Percentiles rank a stretch among this genome's conserved stretches.
These are phyloP conservation scores for Saimiri boliviensis DNA, from an alignment of 2,113 vertebrate genomes.

Conservation along the genomic window DNA sequence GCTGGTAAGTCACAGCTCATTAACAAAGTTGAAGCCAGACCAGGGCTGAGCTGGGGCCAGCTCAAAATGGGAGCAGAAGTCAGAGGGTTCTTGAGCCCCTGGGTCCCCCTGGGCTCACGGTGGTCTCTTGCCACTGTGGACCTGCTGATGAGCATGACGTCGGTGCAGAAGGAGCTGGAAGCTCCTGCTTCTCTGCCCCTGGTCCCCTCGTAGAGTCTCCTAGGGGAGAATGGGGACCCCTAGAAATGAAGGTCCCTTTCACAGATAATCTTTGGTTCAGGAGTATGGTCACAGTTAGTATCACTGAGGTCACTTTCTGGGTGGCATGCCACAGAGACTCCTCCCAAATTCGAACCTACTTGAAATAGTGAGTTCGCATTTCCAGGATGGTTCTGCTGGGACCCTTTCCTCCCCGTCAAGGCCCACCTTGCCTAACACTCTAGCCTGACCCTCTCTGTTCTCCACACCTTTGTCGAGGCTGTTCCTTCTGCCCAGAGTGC, in stretches of 20 bases:
- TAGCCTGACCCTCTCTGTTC: neutral
- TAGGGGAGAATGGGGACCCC: too few species aligned
- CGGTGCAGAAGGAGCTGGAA: neutral
- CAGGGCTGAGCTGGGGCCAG: rapidly evolving
- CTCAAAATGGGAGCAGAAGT: rapidly evolving
- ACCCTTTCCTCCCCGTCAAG: neutral
- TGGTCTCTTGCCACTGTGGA: rapidly evolving
- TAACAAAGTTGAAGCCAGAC: rapidly evolving
- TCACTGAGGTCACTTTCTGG: neutral
- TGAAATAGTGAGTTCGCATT: rapidly evolving
- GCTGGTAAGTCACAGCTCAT: neutral
- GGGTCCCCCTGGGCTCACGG: neutral
- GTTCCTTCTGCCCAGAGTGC: neutral
- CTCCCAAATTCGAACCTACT: neutral
- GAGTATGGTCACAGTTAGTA: rapidly evolving
- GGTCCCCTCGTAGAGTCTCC: neutral
- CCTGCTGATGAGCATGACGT: rapidly evolving
- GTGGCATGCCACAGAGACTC: neutral
- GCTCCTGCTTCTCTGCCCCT: rapidly evolving
- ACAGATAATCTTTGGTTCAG: neutral
- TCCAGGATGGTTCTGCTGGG: neutral
- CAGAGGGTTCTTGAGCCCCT: neutral
- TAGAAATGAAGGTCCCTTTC: neutral
- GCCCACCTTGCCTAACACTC: neutral
- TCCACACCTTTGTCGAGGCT: neutral